These are phyloP conservation scores for Limenitis camilla DNA, from an alignment of 2,888 invertebrate genomes.

Conservation along the genomic window DNA sequence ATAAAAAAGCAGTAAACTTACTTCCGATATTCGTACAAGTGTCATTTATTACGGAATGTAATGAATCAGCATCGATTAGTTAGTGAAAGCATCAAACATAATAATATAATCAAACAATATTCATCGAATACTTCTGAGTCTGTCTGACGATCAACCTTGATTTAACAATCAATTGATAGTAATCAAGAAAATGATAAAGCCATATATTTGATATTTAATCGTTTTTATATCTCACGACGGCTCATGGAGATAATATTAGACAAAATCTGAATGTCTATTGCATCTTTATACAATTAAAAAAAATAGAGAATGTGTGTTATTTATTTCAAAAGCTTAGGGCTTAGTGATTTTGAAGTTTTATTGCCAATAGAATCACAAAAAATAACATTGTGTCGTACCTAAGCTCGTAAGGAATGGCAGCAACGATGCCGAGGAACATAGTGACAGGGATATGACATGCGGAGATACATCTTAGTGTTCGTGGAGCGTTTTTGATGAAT, in stretches of 20 bases:
- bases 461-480: constrained; percentile 37
- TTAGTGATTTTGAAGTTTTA: no score
- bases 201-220: constrained; percentile 27
- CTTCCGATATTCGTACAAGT: constrained; percentile 53
- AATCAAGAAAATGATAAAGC: constrained; percentile 32
- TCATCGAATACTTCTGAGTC: constrained; percentile 38
- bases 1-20: constrained; percentile 48
- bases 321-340: no score
- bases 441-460: constrained; percentile 54
- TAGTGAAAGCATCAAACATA: constrained; percentile 59
- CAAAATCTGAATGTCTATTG: not conserved
- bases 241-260: constrained; percentile 6
- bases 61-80: constrained; percentile 52
- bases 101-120: constrained; percentile 51
- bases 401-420: constrained; percentile 6
- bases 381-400: not conserved
- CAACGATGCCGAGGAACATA: constrained; percentile 25
- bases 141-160: constrained; percentile 25
- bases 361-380: no score
- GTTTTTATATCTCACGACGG: constrained; percentile 10
- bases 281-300: no score
- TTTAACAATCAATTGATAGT: constrained; percentile 33
- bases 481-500: constrained; percentile 30
- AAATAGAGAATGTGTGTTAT: no score
- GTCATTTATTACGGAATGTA: constrained; percentile 62